phyloP scores from a whole-genome alignment of 2,888 invertebrate species.

The Folsomia manolachei region DNA sequence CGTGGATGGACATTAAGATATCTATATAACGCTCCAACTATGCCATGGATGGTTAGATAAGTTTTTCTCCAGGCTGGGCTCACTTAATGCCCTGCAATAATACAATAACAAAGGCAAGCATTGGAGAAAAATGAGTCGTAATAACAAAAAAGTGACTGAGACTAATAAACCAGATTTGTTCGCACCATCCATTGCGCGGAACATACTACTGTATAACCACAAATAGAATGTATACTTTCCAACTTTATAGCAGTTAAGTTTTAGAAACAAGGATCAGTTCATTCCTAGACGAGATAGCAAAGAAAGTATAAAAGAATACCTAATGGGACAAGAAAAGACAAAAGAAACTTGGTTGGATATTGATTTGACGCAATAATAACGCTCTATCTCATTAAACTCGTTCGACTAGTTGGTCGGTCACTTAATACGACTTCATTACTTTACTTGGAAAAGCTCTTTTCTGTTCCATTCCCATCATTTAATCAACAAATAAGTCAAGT shows the following conservation, averaged over 20 bases:
- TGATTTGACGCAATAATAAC: slow-evolving; percentile 14
- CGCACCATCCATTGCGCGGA: no score
- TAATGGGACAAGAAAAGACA: slow-evolving; percentile 5
- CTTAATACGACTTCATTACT: slow-evolving; percentile 10
- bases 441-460: slow-evolving; percentile 15
- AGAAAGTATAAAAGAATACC: no score
- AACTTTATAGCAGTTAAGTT: not conserved
- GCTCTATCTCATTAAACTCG: not conserved
- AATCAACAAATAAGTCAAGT: slow-evolving; percentile 8
- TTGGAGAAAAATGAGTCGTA: not conserved
- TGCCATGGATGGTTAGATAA: not conserved
- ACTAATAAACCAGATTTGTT: not conserved
- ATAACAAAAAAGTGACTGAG: not conserved
- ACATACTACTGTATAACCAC: no score
- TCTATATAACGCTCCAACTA: not conserved
- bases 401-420: no score
- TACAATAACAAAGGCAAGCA: not conserved
- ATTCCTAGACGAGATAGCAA: not conserved
- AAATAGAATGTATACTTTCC: no score
- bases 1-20: not conserved
- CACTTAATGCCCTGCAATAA: not conserved
- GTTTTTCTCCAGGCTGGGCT: not conserved
- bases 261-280: not conserved
- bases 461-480: slow-evolving; percentile 14
- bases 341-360: slow-evolving; percentile 9